Evolutionary conservation across 2,113 vertebrate species (phyloP).

Genomic region (Mungos mungo): DNA sequence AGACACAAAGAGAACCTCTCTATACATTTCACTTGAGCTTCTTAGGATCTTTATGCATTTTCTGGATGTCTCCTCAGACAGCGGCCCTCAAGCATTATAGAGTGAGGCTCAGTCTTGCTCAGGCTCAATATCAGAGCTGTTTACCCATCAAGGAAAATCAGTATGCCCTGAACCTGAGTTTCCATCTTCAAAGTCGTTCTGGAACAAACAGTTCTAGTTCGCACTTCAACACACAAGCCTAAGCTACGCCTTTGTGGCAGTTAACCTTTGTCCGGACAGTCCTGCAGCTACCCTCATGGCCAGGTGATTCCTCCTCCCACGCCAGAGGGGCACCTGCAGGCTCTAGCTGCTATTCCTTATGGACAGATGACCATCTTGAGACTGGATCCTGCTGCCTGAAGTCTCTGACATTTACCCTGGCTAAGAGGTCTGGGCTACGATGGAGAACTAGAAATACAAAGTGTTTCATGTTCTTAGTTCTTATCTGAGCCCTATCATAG

Average conservation of each 20-base stretch:
- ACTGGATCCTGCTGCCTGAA: not conserved
- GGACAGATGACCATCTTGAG: not conserved
- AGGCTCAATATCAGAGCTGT: not conserved
- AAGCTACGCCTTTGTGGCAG: not conserved
- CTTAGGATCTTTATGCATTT: not conserved
- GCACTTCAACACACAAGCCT: not conserved
- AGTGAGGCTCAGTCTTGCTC: not conserved
- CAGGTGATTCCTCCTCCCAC: not conserved
- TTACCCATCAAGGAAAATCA: not conserved
- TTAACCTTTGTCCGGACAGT: not conserved
- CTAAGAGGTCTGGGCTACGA: not conserved
- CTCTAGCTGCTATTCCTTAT: not conserved
- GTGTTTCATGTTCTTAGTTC: not conserved
- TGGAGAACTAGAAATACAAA: not conserved
- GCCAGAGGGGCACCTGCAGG: not conserved
- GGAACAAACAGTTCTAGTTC: not conserved
- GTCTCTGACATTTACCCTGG: not conserved
- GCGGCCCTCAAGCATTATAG: not conserved
- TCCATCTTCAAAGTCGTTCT: conserved; percentile 19
- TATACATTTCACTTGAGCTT: not conserved
- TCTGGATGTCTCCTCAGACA: not conserved
- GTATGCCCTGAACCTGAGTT: not conserved
- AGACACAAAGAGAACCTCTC: not conserved
- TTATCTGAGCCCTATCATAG: not conserved
- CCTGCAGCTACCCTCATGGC: not conserved